Evolutionary conservation across 2,888 invertebrate genomes (phyloP), one percentile per base, ranked within the genome.

Genomic region (Urechis unicinctus): DNA sequence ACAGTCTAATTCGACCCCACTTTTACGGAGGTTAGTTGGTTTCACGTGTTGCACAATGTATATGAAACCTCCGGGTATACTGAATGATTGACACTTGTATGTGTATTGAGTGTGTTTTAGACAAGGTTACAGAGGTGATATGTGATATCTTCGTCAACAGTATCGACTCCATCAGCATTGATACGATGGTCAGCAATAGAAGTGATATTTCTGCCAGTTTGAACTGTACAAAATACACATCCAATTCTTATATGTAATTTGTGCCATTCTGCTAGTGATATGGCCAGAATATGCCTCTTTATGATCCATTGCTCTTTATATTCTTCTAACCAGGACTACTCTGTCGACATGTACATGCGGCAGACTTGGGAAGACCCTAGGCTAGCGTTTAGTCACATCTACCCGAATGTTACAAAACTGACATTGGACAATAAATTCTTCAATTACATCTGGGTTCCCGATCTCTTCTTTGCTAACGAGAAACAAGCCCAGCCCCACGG

Each of bases 91-190:
- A n/a, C n/a, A n/a, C n/a, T n/a, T n/a, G n/a, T n/a, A n/a, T n/a
- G n/a, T n/a, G n/a, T n/a, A n/a, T n/a, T n/a, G n/a, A n/a, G n/a
- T n/a, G n/a, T n/a, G n/a, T 42, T 49, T 49, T 31, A 58, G 58
- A 58, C 31, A 44, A 55, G 45, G 67, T 69, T 4, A 71, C 71
- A 4, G 63, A 62, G 29, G 69, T 72, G 5, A 59, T 62, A 22
- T 59, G 72, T 45, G 68, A 69, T 51, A 64, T 73, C 6, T 65
- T 66, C 52, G 59, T 73, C 31, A 62, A 67, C 50, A 91, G 91
- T 49, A 80, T 93, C 65, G 92, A 93, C 80, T 91, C 92, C 21
- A 92, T 94, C 63, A 91, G 92, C 73, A 93, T 93, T 76, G 91
- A 92, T 78, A 91, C 91, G 46, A 93, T 93, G 93, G 90, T 88